A percentile compares a stretch with the other conserved stretches of the same genome.
phyloP scores from a whole-genome alignment of 1,140 invertebrate genomes.

The Drosophila eugracilis region DNA sequence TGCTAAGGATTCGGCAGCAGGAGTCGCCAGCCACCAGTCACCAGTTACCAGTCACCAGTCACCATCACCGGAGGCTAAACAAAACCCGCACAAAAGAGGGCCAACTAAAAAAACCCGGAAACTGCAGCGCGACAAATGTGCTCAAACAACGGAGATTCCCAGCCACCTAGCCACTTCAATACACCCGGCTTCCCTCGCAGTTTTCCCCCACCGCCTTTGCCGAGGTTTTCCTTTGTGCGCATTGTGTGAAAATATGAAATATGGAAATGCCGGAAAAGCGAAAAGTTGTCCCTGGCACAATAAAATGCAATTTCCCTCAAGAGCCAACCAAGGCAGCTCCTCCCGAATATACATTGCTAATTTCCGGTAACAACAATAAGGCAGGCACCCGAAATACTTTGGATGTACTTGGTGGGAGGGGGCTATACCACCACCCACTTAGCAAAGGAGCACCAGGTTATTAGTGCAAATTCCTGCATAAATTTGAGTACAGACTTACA shows the following conservation, averaged over 20 bases:
- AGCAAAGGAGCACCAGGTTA: constrained; percentile 14
- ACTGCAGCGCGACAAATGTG: constrained; percentile 71
- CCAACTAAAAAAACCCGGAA: constrained; percentile 50
- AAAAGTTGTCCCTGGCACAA: constrained; percentile 58
- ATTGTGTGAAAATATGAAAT: constrained; percentile 66
- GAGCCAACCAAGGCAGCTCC: constrained; percentile 16
- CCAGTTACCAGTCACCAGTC: too few species aligned
- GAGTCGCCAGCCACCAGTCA: constrained; percentile 11
- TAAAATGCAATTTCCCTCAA: constrained; percentile 68
- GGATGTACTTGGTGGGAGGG: not conserved
- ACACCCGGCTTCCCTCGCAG: not conserved
- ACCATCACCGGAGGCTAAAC: constrained; percentile 12
- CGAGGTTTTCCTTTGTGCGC: constrained; percentile 40
- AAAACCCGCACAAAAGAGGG: constrained; percentile 43
- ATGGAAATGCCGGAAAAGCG: constrained; percentile 60
- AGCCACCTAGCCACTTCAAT: not conserved
- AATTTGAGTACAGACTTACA: constrained; percentile 28
- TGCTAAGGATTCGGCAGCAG: constrained; percentile 22
- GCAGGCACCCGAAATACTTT: constrained; percentile 20
- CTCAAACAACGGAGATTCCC: constrained; percentile 24
- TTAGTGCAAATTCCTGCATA: constrained; percentile 36
- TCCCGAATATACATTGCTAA: constrained; percentile 56
- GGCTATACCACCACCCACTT: constrained; percentile 3
- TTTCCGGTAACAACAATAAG: constrained; percentile 56
- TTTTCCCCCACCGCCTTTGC: not conserved